phyloP scores from a whole-genome alignment of 2,888 invertebrate species.

The Phengaris arion region DNA sequence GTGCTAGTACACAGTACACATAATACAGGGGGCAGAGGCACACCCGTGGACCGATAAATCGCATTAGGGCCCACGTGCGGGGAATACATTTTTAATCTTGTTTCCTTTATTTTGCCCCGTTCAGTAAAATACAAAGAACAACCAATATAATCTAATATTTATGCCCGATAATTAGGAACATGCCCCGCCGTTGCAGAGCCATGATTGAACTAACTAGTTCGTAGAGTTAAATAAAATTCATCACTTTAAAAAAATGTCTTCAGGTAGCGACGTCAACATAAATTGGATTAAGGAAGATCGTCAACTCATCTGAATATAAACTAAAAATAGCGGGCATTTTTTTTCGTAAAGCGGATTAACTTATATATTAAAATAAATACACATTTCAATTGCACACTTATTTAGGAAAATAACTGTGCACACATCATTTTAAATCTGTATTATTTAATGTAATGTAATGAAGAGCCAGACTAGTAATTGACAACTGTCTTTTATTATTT shows the following conservation, averaged over 20 bases:
- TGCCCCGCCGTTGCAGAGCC: not conserved
- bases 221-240: not conserved
- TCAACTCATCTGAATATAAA: not conserved
- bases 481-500: no score
- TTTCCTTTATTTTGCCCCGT: conserved; percentile 73
- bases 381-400: not conserved
- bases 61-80: conserved; percentile 76
- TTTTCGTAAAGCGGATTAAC: not conserved
- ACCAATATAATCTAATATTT: conserved; percentile 12
- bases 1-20: conserved; percentile 47
- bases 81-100: conserved; percentile 78
- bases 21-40: conserved; percentile 74
- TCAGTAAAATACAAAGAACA: conserved; percentile 58
- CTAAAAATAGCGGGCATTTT: not conserved
- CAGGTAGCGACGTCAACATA: not conserved
- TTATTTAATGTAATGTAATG: not conserved
- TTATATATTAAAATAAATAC: not conserved
- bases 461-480: no score
- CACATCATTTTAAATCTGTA: not conserved
- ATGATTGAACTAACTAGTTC: not conserved
- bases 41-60: conserved; percentile 73
- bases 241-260: not conserved
- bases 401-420: not conserved
- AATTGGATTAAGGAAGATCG: not conserved
- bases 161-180: not conserved